These are phyloP conservation scores for Leptestheria dahalacensis DNA, from an alignment of 1,140 invertebrate species.

Conservation along the genomic window DNA sequence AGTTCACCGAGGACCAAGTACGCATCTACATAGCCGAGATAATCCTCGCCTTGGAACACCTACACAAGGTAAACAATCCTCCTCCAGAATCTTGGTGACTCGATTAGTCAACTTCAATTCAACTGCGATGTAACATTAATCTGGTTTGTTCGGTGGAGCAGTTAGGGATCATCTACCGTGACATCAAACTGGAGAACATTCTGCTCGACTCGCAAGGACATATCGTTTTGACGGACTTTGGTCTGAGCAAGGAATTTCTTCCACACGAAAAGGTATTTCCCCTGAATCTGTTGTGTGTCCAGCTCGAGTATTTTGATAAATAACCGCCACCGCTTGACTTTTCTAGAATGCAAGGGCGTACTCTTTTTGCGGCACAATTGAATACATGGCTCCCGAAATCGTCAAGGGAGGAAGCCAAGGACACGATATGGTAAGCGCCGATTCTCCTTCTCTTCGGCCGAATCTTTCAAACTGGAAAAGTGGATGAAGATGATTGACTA, in stretches of 20 bases:
- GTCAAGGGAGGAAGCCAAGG: conserved; percentile 63
- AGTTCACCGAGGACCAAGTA: conserved; percentile 69
- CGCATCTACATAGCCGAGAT: conserved; percentile 83
- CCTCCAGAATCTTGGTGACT: background rate
- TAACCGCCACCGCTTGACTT: conserved; percentile 17
- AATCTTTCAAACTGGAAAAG: conserved; percentile 16
- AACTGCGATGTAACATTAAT: background rate
- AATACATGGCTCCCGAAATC: conserved; percentile 91
- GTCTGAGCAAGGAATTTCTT: conserved; percentile 74
- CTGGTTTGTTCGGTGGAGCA: conserved; percentile 31
- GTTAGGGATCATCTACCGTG: conserved; percentile 88
- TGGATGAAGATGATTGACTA: too few species aligned
- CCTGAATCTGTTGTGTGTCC: background rate
- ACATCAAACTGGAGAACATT: conserved; percentile 90
- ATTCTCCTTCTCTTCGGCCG: too few species aligned
- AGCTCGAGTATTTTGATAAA: background rate
- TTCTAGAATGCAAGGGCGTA: conserved; percentile 59
- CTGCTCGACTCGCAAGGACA: conserved; percentile 72
- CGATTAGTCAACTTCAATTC: conserved; percentile 5
- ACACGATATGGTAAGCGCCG: conserved; percentile 81
- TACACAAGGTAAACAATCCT: conserved; percentile 54
- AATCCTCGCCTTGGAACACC: conserved; percentile 72
- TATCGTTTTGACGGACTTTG: conserved; percentile 81
- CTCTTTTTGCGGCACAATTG: conserved; percentile 95
- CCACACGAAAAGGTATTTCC: conserved; percentile 41